These are phyloP conservation scores for Peucedramus taeniatus DNA, from an alignment of 2,113 vertebrate species.

Conservation along the genomic window DNA sequence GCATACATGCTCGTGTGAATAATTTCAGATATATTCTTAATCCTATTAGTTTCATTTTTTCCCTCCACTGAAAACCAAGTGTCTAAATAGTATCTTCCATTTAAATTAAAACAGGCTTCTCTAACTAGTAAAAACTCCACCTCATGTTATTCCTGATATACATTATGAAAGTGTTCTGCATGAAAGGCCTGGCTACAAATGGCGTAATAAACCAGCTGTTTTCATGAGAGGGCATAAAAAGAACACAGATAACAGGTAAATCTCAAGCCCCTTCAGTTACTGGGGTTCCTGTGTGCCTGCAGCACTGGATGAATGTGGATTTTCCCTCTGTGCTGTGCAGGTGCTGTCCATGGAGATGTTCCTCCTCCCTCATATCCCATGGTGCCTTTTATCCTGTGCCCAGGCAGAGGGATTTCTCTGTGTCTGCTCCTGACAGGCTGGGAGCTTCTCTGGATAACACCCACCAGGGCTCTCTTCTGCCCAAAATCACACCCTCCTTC, in stretches of 20 bases:
- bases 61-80: background rate
- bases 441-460: background rate
- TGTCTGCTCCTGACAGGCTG: background rate
- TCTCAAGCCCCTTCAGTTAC: background rate
- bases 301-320: background rate
- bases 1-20: background rate
- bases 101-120: background rate
- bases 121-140: background rate
- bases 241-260: background rate
- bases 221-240: background rate
- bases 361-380: fast-evolving
- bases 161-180: background rate
- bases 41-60: slow-evolving; percentile 2
- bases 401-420: fast-evolving
- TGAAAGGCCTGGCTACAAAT: background rate
- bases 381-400: background rate
- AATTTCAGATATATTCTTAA: background rate
- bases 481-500: background rate
- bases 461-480: background rate
- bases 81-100: background rate
- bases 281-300: background rate
- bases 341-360: background rate
- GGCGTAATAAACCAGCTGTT: background rate
- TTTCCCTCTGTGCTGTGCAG: background rate
- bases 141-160: background rate